phyloP scores from a whole-genome alignment of 2,888 invertebrate genomes.

The Drosophila falleni region DNA sequence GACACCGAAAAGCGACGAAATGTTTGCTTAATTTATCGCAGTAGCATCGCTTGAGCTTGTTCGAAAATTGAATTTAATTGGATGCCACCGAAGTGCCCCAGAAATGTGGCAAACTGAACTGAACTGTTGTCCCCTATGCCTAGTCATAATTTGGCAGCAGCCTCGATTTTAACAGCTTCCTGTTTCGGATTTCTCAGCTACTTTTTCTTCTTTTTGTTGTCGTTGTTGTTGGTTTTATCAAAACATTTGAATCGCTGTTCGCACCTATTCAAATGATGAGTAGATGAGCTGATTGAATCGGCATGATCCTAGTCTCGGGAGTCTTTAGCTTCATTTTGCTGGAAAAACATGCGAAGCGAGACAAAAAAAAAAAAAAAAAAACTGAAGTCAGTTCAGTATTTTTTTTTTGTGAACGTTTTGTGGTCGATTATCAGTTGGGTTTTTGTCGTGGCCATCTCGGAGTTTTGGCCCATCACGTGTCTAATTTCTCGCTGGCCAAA shows the following conservation, averaged over 20 bases:
- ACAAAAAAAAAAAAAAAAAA: slow-evolving; percentile 39
- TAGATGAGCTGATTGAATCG: slow-evolving; percentile 67
- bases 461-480: slow-evolving; percentile 67
- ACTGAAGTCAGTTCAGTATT: slow-evolving; percentile 41
- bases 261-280: slow-evolving; percentile 76
- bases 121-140: slow-evolving; percentile 57
- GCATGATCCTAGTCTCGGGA: slow-evolving; percentile 50
- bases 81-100: slow-evolving; percentile 70
- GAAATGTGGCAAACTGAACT: slow-evolving; percentile 30
- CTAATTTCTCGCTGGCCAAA: slow-evolving; percentile 80
- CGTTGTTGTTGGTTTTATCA: slow-evolving; percentile 48
- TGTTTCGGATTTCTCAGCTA: slow-evolving; percentile 28
- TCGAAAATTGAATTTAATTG: slow-evolving; percentile 81
- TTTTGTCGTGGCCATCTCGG: slow-evolving; percentile 71
- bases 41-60: slow-evolving; percentile 75
- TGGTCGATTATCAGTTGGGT: slow-evolving; percentile 59
- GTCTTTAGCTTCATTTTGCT: slow-evolving; percentile 54
- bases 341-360: slow-evolving; percentile 17
- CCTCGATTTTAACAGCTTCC: slow-evolving; percentile 61
- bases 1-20: slow-evolving; percentile 49
- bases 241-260: slow-evolving; percentile 66
- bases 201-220: slow-evolving; percentile 20
- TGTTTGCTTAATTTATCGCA: slow-evolving; percentile 81
- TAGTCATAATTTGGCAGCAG: slow-evolving; percentile 71
- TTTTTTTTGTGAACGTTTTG: slow-evolving; percentile 19